phyloP scores from a whole-genome alignment of 23 tunicate species.

The Ciona savignyi region DNA sequence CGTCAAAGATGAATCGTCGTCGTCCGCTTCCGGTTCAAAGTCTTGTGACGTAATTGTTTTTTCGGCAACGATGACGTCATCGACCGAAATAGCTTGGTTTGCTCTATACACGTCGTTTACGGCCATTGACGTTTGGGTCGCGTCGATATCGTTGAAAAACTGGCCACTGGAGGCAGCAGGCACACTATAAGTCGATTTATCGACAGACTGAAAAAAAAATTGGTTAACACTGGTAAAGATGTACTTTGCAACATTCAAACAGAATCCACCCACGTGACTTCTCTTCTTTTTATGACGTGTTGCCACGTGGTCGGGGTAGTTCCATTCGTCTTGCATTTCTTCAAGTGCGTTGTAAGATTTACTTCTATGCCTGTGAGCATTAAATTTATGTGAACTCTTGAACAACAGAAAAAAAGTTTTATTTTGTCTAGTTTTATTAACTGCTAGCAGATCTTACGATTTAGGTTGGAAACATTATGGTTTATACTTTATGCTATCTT shows the following conservation, averaged over 20 bases:
- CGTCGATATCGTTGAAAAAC: not conserved
- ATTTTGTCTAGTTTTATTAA: too few relatives aligned
- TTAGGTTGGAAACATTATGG: too few relatives aligned
- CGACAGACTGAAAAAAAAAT: not conserved
- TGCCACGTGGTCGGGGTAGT: not conserved
- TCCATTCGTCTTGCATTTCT: not conserved
- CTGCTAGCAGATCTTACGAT: too few relatives aligned
- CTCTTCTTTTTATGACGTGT: not conserved
- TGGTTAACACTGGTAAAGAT: too few relatives aligned
- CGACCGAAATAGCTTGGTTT: not conserved
- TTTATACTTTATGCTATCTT: too few relatives aligned
- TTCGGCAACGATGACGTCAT: not conserved
- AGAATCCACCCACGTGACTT: not conserved
- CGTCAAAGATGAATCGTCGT: not conserved
- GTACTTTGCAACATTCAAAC: too few relatives aligned
- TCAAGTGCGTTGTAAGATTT: not conserved
- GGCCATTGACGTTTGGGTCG: not conserved
- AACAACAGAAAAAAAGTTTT: too few relatives aligned
- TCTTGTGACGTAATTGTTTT: not conserved
- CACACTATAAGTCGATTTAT: not conserved
- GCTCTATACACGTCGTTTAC: not conserved
- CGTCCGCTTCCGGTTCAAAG: not conserved
- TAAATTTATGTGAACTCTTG: too few relatives aligned
- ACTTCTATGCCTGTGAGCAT: not conserved
- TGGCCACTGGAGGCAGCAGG: not conserved